Evolutionary conservation across 2,888 invertebrate genomes (phyloP), one percentile per base, ranked within the genome.

Genomic region (Stenodera caucasica): DNA sequence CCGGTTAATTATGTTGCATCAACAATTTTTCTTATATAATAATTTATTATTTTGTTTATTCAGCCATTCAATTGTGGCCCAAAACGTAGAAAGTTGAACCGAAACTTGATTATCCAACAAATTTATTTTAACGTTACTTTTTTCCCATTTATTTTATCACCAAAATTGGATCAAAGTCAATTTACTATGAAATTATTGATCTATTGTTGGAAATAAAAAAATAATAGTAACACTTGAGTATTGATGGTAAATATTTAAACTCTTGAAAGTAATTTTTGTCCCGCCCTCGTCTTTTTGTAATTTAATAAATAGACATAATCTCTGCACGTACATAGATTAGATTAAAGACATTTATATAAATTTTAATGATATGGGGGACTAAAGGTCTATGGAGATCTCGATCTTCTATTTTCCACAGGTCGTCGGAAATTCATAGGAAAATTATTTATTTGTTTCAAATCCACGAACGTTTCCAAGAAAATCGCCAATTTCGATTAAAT

Each of bases 301-400:
- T 45, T 45, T 45, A 45, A 45, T 45, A 45, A 45, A 21, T 26
- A 49, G 51, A 37, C 51, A 18, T 50, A 62, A 62, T 62, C 62
- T 58, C 23, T 21, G 33, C 62, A 62, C 62, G 62, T 62, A 62
- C 56, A 26, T 21, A 45, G 62, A 62, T 62, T 62, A 62, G 62
- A 62, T 62, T 62, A 61, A 51, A 23, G 26, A 9, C 12, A 26
- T 7, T n/a, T 15, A 18, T 50, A 26, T 23, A 18, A 15, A 21
- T 21, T 23, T 6, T 5, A 23, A 52, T 30, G 23, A 14, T 26
- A 26, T 26, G 5, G 3, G 2, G 2, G 5, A 4, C 2, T 26
- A 26, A 26, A 26, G 26, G 26, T 26, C 5, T 4, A 26, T 26
- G 3, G 2, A 5, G 3, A 26, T 26, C 26, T 2, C 5, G 26